A percentile compares a stretch with the other conserved stretches of the same genome.
Conservation (phyloP, 2,888 invertebrate genomes). For the Nasonovia ribisnigri region DNA sequence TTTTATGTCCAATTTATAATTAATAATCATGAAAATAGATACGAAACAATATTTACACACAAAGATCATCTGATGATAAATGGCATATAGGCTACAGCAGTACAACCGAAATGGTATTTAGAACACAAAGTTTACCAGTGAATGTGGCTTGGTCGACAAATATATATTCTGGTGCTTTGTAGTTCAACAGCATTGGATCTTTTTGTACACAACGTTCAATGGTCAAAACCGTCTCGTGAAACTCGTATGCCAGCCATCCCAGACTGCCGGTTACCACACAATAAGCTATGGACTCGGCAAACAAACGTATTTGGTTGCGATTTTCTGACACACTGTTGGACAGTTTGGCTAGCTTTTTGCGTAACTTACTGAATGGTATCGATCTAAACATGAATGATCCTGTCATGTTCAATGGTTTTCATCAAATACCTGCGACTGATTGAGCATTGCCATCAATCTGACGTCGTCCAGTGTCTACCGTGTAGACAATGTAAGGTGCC, state of each 20-base stretch:
- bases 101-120: not conserved
- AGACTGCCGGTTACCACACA: slow-evolving; percentile 37
- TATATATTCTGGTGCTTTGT: slow-evolving; percentile 48
- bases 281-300: slow-evolving; percentile 43
- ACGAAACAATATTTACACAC: not conserved
- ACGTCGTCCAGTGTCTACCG: not conserved
- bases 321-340: not conserved
- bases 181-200: slow-evolving; percentile 38
- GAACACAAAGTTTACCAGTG: slow-evolving; percentile 13
- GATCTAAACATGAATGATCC: not conserved
- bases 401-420: not conserved
- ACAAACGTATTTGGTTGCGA: slow-evolving; percentile 19
- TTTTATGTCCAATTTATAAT: not conserved
- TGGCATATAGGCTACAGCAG: not conserved
- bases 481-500: not conserved
- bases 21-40: not conserved
- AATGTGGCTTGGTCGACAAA: slow-evolving; percentile 40
- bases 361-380: not conserved
- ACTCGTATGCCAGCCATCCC: slow-evolving; percentile 42
- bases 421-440: not conserved
- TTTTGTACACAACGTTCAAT: slow-evolving; percentile 40
- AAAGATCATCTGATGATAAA: not conserved
- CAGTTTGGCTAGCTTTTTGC: not conserved
- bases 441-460: too few species aligned
- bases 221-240: not conserved